Conservation (phyloP, 2,888 invertebrate species). For the Ophraella communa region DNA sequence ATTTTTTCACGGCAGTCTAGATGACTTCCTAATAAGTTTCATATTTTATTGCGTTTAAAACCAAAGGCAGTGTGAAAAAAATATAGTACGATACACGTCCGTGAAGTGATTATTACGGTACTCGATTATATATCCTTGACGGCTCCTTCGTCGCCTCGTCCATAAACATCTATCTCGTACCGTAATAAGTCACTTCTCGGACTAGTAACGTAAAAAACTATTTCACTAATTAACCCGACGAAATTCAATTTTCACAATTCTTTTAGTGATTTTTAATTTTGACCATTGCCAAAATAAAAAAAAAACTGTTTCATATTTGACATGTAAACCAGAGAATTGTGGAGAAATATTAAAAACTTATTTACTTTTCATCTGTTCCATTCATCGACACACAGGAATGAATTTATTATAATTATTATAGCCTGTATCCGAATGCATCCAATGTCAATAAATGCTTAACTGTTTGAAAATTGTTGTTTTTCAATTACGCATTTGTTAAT, state of each 20-base stretch:
- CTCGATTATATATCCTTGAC: no score
- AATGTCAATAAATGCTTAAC: slow-evolving; percentile 28
- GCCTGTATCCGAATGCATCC: slow-evolving; percentile 20
- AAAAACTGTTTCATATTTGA: background rate
- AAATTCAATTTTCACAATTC: no score
- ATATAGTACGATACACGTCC: no score
- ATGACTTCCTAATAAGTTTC: no score
- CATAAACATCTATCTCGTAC: no score
- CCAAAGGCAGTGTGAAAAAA: no score
- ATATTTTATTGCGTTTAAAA: no score
- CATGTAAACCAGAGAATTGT: background rate
- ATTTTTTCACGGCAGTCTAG: no score
- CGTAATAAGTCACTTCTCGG: no score
- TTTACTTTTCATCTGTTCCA: slow-evolving; percentile 24
- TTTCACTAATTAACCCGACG: background rate
- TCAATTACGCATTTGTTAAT: slow-evolving; percentile 35
- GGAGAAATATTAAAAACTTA: slow-evolving; percentile 16
- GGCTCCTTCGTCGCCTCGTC: no score
- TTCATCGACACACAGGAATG: slow-evolving; percentile 13
- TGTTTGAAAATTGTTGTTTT: slow-evolving; percentile 31
- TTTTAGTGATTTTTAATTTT: background rate
- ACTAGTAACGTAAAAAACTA: no score
- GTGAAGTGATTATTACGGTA: no score
- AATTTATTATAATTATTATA: slow-evolving; percentile 27
- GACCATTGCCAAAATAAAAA: background rate